phyloP scores from a whole-genome alignment of 2,797 vertebrate species.

The Melanogrammus aeglefinus region DNA sequence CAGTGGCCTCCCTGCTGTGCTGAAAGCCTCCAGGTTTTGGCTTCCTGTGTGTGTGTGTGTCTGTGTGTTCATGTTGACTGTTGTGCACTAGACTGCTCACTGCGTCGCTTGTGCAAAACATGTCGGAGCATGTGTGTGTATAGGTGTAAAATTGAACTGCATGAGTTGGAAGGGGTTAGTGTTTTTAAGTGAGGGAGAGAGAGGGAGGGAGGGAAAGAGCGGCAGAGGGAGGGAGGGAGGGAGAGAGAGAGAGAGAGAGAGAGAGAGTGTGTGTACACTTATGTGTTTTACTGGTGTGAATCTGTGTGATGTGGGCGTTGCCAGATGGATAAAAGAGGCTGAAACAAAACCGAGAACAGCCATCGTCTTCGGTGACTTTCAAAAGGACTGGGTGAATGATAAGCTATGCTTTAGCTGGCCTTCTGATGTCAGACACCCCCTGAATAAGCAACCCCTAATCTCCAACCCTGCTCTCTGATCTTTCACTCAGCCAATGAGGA shows the following conservation, averaged over 20 bases:
- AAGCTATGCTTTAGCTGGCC: slow-evolving; percentile 21
- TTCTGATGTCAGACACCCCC: slow-evolving; percentile 4
- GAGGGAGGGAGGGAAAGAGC: slow-evolving; percentile 1
- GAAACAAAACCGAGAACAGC: slow-evolving; percentile 35
- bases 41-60: slow-evolving; percentile 9
- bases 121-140: slow-evolving; percentile 20
- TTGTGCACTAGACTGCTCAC: background rate
- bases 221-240: background rate
- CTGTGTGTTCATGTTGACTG: background rate
- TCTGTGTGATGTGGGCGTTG: slow-evolving; percentile 49
- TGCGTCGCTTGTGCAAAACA: slow-evolving; percentile 6
- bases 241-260: slow-evolving; percentile 1
- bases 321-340: slow-evolving; percentile 58
- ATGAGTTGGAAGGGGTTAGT: slow-evolving; percentile 19
- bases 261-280: slow-evolving; percentile 28
- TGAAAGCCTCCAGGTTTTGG: slow-evolving; percentile 12
- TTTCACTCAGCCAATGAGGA: background rate
- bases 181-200: background rate
- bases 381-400: slow-evolving; percentile 40
- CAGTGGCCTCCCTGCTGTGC: slow-evolving; percentile 18
- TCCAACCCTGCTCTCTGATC: background rate
- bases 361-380: slow-evolving; percentile 39
- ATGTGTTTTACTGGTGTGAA: slow-evolving; percentile 14
- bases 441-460: slow-evolving; percentile 22
- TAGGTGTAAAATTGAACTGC: slow-evolving; percentile 28